Conservation (phyloP, 2,888 invertebrate species). For the Drosophila picticornis region DNA sequence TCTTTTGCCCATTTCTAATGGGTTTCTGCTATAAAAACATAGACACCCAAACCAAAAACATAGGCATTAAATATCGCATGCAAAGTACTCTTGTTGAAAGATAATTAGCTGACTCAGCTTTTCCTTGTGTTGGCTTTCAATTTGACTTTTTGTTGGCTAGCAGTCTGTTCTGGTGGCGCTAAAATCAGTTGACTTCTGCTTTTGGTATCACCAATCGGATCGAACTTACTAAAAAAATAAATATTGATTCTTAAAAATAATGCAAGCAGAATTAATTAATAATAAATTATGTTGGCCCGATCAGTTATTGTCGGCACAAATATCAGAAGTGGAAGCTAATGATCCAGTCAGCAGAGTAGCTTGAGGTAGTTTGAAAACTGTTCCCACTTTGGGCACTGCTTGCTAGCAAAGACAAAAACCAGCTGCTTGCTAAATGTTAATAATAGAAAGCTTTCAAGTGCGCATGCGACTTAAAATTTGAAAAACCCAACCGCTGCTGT, state of each 20-base stretch:
- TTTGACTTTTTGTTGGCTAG: conserved; percentile 20
- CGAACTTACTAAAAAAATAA: background rate
- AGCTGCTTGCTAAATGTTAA: conserved; percentile 1
- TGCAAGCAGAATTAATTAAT: too few species aligned
- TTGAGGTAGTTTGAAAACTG: background rate
- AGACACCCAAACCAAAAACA: conserved; percentile 13
- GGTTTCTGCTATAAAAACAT: background rate
- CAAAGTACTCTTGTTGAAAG: conserved; percentile 45
- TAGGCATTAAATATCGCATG: conserved; percentile 8
- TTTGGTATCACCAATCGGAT: conserved; percentile 29
- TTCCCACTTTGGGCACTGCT: background rate
- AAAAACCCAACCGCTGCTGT: conserved; percentile 24
- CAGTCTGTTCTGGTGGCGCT: conserved; percentile 2
- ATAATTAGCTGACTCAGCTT: conserved; percentile 59
- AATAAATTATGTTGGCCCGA: rapidly evolving
- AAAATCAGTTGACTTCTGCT: conserved; percentile 31
- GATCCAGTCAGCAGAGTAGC: background rate
- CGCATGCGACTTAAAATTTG: conserved; percentile 49
- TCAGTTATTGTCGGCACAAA: background rate
- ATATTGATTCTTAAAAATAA: background rate
- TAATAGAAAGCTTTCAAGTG: conserved; percentile 49
- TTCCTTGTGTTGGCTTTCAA: conserved; percentile 44
- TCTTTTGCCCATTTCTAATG: background rate
- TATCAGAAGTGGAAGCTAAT: background rate
- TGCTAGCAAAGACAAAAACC: conserved; percentile 19